Evolutionary conservation across 2,797 vertebrate species (phyloP), one percentile per base, ranked within the genome.

Genomic region (Lemur catta): DNA sequence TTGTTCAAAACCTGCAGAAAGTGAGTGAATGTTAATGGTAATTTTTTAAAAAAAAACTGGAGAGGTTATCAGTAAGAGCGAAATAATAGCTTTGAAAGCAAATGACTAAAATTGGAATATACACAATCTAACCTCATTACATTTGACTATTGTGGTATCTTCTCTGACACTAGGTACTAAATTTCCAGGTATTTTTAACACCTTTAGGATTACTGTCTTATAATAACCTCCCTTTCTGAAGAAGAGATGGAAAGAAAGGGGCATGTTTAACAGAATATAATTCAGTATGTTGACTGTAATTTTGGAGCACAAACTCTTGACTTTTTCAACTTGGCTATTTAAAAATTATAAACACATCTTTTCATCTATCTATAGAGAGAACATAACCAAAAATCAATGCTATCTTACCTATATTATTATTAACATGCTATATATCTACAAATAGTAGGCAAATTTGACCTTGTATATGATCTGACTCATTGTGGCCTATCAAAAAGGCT

Each of bases 281-380:
- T 95, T 97, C 95, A 84, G 93, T 94, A 97, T 98, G 95, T 98
- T 96, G 95, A 95, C 95, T 94, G 90, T 93, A 96, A 98, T 98
- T 97, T 91, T 96, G 97, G 94, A 96, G 97, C 93, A 97, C 97
- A 97, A 95, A 65, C 94, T 95, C 98, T 98, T 97, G 97, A 98
- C 91, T 91, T 76, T 69, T 95, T 95, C 96, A 97, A 97, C 91
- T 98, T 98, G 98, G 96, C 75, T 95, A 86, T 57, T 71, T 91
- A 82, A 97, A 90, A 96, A 89, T 75, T 71, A 93, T 17, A 50
- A 72, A 65, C 69, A 33, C 8, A 30, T 76, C 61, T 84, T 93
- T 95, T 85, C 69, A 65, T 85, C 69, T 79, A 1, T 94, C 46
- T 91, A 30, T 48, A 84, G 48, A 95, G 87, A 94, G 26, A 95